phyloP scores from a whole-genome alignment of 2,888 invertebrate genomes.

The Megaustenia siamemsis region DNA sequence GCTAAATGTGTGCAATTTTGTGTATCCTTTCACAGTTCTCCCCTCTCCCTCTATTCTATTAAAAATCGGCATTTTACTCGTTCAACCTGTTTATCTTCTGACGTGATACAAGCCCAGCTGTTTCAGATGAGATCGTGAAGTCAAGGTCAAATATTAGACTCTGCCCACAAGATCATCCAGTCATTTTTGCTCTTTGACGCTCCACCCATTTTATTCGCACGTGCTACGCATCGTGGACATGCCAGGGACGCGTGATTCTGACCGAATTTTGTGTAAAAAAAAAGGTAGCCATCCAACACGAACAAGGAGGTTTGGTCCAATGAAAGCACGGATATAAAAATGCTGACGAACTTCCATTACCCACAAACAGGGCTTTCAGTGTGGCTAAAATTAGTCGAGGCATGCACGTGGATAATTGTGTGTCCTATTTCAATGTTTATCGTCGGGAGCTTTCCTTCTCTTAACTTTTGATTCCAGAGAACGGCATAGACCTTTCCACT shows the following conservation, averaged over 20 bases:
- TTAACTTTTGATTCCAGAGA: too few species aligned
- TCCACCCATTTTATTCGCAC: conserved; percentile 21
- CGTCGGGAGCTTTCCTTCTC: too few species aligned
- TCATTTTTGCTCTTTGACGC: background rate
- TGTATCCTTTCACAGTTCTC: background rate
- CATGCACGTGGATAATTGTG: too few species aligned
- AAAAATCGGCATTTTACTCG: background rate
- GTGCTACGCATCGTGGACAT: background rate
- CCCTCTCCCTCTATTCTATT: background rate
- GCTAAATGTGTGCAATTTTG: background rate
- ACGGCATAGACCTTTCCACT: too few species aligned
- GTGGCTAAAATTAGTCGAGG: background rate
- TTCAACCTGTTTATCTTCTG: background rate
- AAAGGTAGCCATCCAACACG: background rate
- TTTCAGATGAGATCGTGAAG: background rate
- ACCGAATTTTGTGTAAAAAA: background rate
- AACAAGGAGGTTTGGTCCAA: background rate
- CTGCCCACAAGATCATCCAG: conserved; percentile 24
- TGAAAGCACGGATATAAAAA: background rate
- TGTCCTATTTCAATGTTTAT: too few species aligned
- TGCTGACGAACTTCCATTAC: background rate
- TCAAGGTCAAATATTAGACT: conserved; percentile 23
- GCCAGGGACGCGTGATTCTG: conserved; percentile 7
- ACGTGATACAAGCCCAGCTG: background rate
- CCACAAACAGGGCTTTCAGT: background rate